Percentiles rank a stretch among this genome's conserved stretches.
Conservation (phyloP, 92 coral and sea anemone species). For the Phenganax stokvisi region DNA sequence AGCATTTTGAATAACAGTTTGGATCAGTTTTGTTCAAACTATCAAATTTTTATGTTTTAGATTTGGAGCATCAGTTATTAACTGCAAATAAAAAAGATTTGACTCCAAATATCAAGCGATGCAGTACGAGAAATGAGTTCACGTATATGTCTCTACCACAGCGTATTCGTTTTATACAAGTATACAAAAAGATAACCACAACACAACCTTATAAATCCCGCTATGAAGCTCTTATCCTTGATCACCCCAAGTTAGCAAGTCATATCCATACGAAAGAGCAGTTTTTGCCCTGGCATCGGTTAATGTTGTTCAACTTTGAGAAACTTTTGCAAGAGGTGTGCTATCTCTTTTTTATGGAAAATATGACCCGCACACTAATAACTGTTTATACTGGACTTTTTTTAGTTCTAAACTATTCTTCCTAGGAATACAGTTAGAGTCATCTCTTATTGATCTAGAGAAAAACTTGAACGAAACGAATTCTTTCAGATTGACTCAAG, state of each 20-base stretch:
- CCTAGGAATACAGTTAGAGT: too few relatives aligned
- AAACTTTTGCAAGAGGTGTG: conserved; percentile 14
- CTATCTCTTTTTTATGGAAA: neutral
- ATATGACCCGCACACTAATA: neutral
- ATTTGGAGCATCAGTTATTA: neutral
- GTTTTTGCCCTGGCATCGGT: conserved; percentile 40
- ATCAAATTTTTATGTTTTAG: neutral
- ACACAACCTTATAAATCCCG: conserved; percentile 28
- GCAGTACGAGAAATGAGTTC: conserved; percentile 24
- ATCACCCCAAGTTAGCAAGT: conserved; percentile 28
- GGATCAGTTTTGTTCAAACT: neutral
- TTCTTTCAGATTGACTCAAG: conserved; percentile 15
- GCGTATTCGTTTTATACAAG: conserved; percentile 31
- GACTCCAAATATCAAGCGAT: neutral
- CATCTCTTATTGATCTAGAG: too few relatives aligned
- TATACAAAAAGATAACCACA: conserved; percentile 15
- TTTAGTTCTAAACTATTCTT: neutral
- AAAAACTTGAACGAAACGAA: too few relatives aligned
- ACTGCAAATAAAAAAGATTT: neutral
- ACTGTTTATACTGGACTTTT: neutral
- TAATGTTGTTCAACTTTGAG: conserved; percentile 25
- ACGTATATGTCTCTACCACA: conserved; percentile 34
- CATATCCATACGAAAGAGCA: conserved; percentile 38
- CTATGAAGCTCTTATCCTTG: conserved; percentile 22
- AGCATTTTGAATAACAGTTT: too few relatives aligned